A percentile compares a stretch with the other conserved stretches of the same genome.
Evolutionary conservation across 2,888 invertebrate genomes (phyloP).

Genomic region (Saturnia pavonia): DNA sequence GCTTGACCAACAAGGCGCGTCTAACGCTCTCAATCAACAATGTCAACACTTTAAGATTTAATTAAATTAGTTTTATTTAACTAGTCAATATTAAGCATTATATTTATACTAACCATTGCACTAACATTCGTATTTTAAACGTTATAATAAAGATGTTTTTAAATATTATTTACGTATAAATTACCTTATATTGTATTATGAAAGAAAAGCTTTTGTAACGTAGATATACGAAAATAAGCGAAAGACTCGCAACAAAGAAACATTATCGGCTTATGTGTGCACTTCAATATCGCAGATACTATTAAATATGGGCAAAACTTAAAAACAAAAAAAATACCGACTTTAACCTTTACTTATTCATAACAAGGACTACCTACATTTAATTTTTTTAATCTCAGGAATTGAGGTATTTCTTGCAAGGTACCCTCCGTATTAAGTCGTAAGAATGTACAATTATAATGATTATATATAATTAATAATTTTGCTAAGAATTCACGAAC

Average conservation of each 20-base stretch:
- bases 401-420: background rate
- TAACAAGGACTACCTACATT: background rate
- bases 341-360: background rate
- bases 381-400: background rate
- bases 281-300: background rate
- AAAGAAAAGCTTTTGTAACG: background rate
- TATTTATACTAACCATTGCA: slow-evolving; percentile 1
- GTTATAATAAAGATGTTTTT: background rate
- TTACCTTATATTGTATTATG: background rate
- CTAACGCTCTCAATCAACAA: too few relatives aligned
- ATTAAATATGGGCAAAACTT: background rate
- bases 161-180: background rate
- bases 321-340: background rate
- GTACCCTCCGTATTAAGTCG: background rate
- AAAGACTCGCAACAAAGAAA: background rate
- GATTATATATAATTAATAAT: too few relatives aligned
- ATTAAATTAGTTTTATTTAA: background rate
- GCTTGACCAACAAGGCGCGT: background rate
- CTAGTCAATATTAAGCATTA: background rate
- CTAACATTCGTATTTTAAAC: background rate
- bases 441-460: background rate
- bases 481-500: too few relatives aligned
- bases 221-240: background rate
- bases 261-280: background rate
- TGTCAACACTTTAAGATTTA: background rate